Conservation (phyloP, 1,140 invertebrate genomes). For the Heliconius nattereri region DNA sequence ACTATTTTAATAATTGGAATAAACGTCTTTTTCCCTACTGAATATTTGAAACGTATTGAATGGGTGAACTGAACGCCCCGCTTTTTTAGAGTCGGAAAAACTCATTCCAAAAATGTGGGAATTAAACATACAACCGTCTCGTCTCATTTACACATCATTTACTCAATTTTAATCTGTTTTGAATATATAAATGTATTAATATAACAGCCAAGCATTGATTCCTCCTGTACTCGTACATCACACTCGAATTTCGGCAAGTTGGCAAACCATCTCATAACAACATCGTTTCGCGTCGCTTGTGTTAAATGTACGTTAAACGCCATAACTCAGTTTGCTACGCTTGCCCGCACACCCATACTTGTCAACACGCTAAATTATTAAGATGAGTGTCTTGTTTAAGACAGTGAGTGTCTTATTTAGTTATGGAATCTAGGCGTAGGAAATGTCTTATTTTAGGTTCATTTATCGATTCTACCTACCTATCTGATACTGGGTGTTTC, state of each 20-base stretch:
- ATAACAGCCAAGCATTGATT: neutral
- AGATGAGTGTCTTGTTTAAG: too few species aligned
- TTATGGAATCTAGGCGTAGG: neutral
- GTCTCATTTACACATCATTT: too few species aligned
- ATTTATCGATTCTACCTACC: too few species aligned
- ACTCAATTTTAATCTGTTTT: neutral
- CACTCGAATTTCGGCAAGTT: conserved; percentile 1
- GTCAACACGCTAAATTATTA: conserved; percentile 18
- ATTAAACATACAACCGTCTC: too few species aligned
- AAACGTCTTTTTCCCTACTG: too few species aligned
- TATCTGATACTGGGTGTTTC: too few species aligned
- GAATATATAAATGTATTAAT: too few species aligned
- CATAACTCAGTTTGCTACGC: conserved; percentile 21
- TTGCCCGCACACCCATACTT: conserved; percentile 26
- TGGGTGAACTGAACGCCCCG: too few species aligned
- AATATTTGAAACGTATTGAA: too few species aligned
- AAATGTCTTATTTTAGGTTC: neutral
- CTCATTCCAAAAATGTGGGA: too few species aligned
- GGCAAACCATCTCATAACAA: conserved; percentile 29
- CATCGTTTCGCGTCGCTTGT: conserved; percentile 16
- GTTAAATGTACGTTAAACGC: conserved; percentile 32
- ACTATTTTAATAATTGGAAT: too few species aligned
- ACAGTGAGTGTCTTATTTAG: neutral
- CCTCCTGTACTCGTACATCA: neutral
- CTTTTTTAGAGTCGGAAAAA: too few species aligned